phyloP scores from a whole-genome alignment of 2,797 vertebrate genomes.

The Hylomyscus alleni region DNA sequence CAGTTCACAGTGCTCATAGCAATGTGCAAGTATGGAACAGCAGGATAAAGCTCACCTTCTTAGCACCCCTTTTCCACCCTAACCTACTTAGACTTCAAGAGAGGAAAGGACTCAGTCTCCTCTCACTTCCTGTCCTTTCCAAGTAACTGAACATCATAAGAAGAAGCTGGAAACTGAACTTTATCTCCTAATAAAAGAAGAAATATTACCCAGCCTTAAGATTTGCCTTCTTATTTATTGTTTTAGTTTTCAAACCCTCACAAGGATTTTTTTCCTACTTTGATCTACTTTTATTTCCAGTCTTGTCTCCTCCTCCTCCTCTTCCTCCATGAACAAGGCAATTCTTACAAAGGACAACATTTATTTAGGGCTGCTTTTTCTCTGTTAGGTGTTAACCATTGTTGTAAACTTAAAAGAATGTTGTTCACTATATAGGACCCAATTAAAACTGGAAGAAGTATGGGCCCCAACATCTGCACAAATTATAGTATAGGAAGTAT shows the following conservation, averaged over 20 bases:
- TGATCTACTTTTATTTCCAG: background rate
- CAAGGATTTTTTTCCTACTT: background rate
- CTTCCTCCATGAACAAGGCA: too few relatives aligned
- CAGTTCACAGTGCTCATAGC: background rate
- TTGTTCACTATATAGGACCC: background rate
- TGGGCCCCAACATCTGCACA: background rate
- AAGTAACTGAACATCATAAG: background rate
- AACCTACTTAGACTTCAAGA: background rate
- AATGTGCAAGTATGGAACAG: background rate
- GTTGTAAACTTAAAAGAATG: background rate
- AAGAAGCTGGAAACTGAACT: background rate
- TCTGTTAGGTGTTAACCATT: background rate
- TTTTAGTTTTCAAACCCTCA: background rate
- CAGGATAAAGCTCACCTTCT: background rate
- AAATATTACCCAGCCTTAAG: background rate
- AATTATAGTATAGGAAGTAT: background rate
- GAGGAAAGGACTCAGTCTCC: background rate
- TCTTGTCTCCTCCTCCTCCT: background rate
- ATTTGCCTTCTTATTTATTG: background rate
- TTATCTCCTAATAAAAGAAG: background rate
- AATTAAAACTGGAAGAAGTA: background rate
- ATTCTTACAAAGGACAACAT: too few relatives aligned
- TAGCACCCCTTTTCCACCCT: background rate
- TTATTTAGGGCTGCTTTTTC: background rate
- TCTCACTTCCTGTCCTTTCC: background rate